Conservation (phyloP, 2,113 vertebrate genomes). For the Epinephelus fuscoguttatus region DNA sequence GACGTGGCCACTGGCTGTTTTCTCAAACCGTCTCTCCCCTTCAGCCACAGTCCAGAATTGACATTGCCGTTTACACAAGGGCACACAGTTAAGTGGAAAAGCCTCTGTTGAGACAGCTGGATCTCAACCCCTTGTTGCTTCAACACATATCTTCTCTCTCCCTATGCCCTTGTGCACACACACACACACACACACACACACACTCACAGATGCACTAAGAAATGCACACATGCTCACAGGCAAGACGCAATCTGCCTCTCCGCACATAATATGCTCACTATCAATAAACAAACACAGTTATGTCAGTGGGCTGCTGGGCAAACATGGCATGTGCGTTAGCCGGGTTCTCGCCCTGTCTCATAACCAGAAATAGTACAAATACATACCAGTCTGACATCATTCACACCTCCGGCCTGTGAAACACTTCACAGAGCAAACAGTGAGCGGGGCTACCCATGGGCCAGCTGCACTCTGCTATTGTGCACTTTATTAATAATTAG, state of each 20-base stretch:
- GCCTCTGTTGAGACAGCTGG: constrained; percentile 84
- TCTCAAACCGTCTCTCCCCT: constrained; percentile 45
- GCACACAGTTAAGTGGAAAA: constrained; percentile 80
- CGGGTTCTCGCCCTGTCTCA: constrained; percentile 53
- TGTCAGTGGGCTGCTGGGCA: constrained; percentile 53
- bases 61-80: constrained; percentile 81
- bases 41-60: constrained; percentile 58
- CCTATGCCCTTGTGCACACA: constrained; percentile 28
- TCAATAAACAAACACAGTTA: constrained; percentile 68
- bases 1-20: constrained; percentile 76
- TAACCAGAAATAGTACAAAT: constrained; percentile 65
- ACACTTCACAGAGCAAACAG: constrained; percentile 51
- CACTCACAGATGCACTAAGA: constrained; percentile 23
- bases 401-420: constrained; percentile 57
- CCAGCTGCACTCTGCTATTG: constrained; percentile 7
- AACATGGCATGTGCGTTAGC: constrained; percentile 55
- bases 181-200: constrained; percentile 9
- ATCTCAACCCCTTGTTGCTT: constrained; percentile 75
- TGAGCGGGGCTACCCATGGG: not conserved
- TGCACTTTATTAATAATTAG: constrained; percentile 31
- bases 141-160: constrained; percentile 72
- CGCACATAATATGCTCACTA: constrained; percentile 46
- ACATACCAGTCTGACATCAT: constrained; percentile 70
- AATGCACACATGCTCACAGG: constrained; percentile 27
- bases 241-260: constrained; percentile 27